Conservation (phyloP, 2,888 invertebrate species). For the Stenoptilia bipunctidactyla region DNA sequence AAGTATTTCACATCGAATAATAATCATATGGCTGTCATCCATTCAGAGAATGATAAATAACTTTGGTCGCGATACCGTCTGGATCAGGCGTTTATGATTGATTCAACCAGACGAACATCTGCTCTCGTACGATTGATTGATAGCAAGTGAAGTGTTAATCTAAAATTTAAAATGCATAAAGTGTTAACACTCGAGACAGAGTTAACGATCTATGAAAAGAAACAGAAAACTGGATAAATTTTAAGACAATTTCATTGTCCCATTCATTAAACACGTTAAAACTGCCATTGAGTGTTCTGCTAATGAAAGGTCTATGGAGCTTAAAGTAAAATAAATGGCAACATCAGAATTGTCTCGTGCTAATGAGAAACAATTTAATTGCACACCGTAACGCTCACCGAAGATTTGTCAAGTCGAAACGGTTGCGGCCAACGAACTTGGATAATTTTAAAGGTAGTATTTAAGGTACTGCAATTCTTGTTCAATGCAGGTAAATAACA, state of each 20-base stretch:
- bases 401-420: slow-evolving; percentile 54
- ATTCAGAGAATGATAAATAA: slow-evolving; percentile 46
- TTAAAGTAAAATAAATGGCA: slow-evolving; percentile 48
- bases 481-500: slow-evolving; percentile 3
- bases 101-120: slow-evolving; percentile 45
- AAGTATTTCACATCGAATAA: slow-evolving; percentile 8
- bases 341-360: slow-evolving; percentile 41
- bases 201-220: slow-evolving; percentile 5
- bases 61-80: slow-evolving; percentile 30
- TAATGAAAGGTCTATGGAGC: slow-evolving; percentile 48
- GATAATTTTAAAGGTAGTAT: slow-evolving; percentile 10
- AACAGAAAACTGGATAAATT: not conserved
- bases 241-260: not conserved
- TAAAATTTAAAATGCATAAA: not conserved
- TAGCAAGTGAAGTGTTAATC: slow-evolving; percentile 15
- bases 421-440: slow-evolving; percentile 55
- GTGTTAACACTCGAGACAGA: not conserved
- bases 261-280: not conserved
- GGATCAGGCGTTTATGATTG: slow-evolving; percentile 44
- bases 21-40: slow-evolving; percentile 35
- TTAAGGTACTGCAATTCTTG: too few relatives aligned
- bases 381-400: slow-evolving; percentile 54
- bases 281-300: slow-evolving; percentile 18
- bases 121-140: slow-evolving; percentile 42
- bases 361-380: slow-evolving; percentile 65